phyloP scores from a whole-genome alignment of 2,888 invertebrate genomes.

The Tubulanus polymorphus region DNA sequence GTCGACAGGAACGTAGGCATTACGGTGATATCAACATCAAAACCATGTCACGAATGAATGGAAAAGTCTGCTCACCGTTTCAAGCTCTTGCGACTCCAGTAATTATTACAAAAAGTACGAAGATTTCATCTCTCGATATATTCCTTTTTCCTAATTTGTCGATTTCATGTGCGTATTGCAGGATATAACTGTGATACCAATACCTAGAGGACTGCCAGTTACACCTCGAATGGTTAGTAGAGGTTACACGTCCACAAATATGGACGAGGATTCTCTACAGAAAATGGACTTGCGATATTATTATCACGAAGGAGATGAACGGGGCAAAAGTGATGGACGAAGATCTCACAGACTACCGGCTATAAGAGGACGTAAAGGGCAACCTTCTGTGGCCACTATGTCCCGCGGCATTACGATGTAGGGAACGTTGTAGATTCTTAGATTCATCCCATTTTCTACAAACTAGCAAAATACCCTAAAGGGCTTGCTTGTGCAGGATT shows the following conservation, averaged over 20 bases:
- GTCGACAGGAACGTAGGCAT: conserved; percentile 29
- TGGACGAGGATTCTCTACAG: conserved; percentile 8
- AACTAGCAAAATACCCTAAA: too few relatives aligned
- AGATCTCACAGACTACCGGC: not conserved
- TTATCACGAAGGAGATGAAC: not conserved
- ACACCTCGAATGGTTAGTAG: conserved; percentile 38
- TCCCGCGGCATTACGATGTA: too few relatives aligned
- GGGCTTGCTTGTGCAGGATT: too few relatives aligned
- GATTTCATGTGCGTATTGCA: too few relatives aligned
- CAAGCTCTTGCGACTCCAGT: conserved; percentile 39
- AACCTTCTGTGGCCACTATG: not conserved
- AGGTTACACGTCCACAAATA: conserved; percentile 27
- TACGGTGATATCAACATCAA: conserved; percentile 35
- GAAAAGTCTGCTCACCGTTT: conserved; percentile 44
- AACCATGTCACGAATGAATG: conserved; percentile 33
- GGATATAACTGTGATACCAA: conserved; percentile 32
- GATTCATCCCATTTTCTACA: too few relatives aligned
- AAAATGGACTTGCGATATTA: conserved; percentile 13
- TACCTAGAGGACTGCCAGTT: conserved; percentile 37
- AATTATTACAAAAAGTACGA: conserved; percentile 6
- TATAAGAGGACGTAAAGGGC: not conserved
- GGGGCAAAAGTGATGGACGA: too few relatives aligned
- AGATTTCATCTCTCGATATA: too few relatives aligned
- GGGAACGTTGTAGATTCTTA: too few relatives aligned
- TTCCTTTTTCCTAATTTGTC: too few relatives aligned